phyloP scores from a whole-genome alignment of 2,888 invertebrate species.

The Dusona sp. region DNA sequence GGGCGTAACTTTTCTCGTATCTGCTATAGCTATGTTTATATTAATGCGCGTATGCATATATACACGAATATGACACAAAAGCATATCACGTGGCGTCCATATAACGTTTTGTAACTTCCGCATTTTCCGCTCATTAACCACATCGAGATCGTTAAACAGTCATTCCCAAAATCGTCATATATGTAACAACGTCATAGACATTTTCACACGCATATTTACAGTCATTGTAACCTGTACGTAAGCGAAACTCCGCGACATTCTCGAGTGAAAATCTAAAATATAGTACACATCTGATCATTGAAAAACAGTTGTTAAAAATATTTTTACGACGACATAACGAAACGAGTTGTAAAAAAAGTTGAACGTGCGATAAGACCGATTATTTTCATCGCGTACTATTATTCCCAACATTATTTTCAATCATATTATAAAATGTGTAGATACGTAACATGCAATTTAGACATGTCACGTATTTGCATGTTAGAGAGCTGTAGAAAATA shows the following conservation, averaged over 20 bases:
- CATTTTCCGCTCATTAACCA: conserved; percentile 47
- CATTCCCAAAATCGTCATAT: conserved; percentile 2
- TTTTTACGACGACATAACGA: background rate
- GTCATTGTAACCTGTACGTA: background rate
- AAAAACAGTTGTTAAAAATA: conserved; percentile 3
- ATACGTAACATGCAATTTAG: background rate
- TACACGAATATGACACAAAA: background rate
- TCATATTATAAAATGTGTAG: background rate
- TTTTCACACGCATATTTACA: background rate
- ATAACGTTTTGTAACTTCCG: conserved; percentile 48
- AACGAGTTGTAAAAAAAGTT: background rate
- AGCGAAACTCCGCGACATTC: background rate
- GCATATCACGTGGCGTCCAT: conserved; percentile 5
- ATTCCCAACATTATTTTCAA: background rate
- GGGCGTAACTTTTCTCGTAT: background rate
- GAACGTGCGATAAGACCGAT: background rate
- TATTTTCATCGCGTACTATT: background rate
- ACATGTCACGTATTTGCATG: too few relatives aligned
- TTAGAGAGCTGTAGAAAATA: background rate
- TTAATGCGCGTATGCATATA: background rate
- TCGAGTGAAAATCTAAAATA: background rate
- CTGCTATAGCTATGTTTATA: background rate
- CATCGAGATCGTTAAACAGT: conserved; percentile 39
- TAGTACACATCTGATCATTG: background rate
- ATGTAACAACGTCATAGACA: background rate